phyloP scores from a whole-genome alignment of 1,140 invertebrate genomes.

The Antheraea mylitta region DNA sequence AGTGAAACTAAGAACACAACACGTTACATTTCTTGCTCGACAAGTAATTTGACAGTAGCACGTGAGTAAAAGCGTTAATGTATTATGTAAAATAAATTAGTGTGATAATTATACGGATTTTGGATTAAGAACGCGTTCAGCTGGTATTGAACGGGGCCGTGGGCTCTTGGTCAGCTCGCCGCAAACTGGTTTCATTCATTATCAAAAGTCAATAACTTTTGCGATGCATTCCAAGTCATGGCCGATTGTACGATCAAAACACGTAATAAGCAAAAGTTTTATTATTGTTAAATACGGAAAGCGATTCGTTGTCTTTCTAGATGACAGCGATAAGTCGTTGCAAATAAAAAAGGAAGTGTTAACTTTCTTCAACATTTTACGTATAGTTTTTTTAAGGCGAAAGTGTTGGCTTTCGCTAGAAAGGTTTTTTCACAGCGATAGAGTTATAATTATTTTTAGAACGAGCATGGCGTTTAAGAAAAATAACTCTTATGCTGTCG shows the following conservation, averaged over 20 bases:
- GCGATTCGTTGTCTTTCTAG: slow-evolving; percentile 11
- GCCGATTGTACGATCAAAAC: slow-evolving; percentile 49
- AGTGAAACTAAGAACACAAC: background rate
- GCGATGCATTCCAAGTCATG: slow-evolving; percentile 72
- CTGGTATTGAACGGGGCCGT: slow-evolving; percentile 71
- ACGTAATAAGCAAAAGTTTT: slow-evolving; percentile 12
- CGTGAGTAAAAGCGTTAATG: slow-evolving; percentile 42
- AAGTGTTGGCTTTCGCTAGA: slow-evolving; percentile 31
- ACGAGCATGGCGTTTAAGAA: background rate
- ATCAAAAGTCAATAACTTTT: slow-evolving; percentile 79
- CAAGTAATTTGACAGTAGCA: slow-evolving; percentile 12
- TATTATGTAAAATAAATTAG: slow-evolving; percentile 32
- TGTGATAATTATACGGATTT: background rate
- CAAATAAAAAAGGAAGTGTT: slow-evolving; percentile 21
- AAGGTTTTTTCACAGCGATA: background rate
- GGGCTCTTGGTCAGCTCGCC: slow-evolving; percentile 64
- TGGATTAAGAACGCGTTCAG: slow-evolving; percentile 25
- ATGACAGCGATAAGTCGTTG: slow-evolving; percentile 22
- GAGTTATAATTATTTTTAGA: background rate
- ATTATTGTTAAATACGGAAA: slow-evolving; percentile 17
- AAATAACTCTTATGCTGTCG: background rate
- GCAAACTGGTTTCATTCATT: slow-evolving; percentile 74
- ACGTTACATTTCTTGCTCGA: slow-evolving; percentile 43
- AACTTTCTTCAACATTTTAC: slow-evolving; percentile 29
- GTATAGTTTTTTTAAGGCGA: slow-evolving; percentile 11